Evolutionary conservation across 2,888 invertebrate species (phyloP).

Genomic region (Mythimna impura): DNA sequence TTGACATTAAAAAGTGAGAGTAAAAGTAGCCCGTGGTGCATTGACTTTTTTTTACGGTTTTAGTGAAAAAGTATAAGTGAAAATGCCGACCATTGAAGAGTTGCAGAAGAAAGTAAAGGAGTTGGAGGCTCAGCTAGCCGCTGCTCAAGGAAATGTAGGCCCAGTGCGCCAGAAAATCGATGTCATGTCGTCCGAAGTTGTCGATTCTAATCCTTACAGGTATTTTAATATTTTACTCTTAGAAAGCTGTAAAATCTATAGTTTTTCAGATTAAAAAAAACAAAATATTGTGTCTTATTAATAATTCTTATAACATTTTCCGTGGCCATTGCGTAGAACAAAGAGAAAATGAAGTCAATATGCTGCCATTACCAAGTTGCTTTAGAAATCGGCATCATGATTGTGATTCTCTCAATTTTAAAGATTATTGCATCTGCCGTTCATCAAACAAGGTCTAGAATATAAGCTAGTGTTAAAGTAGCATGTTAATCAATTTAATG

Average conservation of each 20-base stretch:
- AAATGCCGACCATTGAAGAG: slow-evolving; percentile 91
- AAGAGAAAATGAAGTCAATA: slow-evolving; percentile 38
- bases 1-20: slow-evolving; percentile 57
- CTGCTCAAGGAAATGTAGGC: slow-evolving; percentile 80
- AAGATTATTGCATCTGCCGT: background rate
- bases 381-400: background rate
- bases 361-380: slow-evolving; percentile 25
- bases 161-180: slow-evolving; percentile 93
- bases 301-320: background rate
- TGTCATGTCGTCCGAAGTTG: slow-evolving; percentile 98
- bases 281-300: background rate
- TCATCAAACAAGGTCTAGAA: background rate
- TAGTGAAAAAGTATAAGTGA: slow-evolving; percentile 67
- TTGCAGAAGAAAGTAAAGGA: slow-evolving; percentile 91
- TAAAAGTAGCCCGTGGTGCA: slow-evolving; percentile 20
- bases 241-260: slow-evolving; percentile 8
- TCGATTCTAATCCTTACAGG: slow-evolving; percentile 99
- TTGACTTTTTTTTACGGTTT: slow-evolving; percentile 51
- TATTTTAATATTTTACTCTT: slow-evolving; percentile 76
- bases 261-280: background rate
- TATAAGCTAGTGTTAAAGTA: background rate
- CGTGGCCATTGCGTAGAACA: background rate
- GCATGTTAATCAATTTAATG: background rate
- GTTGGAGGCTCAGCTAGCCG: slow-evolving; percentile 92
- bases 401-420: background rate